Evolutionary conservation across 2,888 invertebrate species (phyloP).

Genomic region (Argyresthia albistria): DNA sequence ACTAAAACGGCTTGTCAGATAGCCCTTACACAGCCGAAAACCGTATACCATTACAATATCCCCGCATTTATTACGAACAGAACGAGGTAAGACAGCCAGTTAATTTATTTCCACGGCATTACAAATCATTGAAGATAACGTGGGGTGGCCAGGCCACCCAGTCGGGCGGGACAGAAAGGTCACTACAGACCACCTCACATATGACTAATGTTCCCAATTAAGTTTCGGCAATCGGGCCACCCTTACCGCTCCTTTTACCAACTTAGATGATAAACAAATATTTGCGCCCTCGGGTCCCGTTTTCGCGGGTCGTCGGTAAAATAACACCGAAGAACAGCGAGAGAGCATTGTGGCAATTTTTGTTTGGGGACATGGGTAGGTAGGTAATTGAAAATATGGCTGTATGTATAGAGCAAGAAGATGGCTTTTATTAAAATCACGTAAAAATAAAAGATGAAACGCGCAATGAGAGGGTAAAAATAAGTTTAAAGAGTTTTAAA

Average conservation of each 20-base stretch:
- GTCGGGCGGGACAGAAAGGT: neutral
- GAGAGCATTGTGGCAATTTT: neutral
- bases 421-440: no score
- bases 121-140: conserved; percentile 60
- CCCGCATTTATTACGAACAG: no score
- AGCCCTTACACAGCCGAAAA: no score
- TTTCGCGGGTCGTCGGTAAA: conserved; percentile 7
- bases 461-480: no score
- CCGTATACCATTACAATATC: no score
- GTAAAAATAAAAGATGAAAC: no score
- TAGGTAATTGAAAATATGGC: conserved; percentile 1
- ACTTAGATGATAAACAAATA: conserved; percentile 39
- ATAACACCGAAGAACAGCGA: neutral
- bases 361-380: conserved; percentile 83
- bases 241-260: conserved; percentile 15
- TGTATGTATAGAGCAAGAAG: neutral
- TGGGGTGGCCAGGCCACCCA: conserved; percentile 27
- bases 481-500: no score
- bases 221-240: conserved; percentile 34
- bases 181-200: conserved; percentile 10
- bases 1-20: no score
- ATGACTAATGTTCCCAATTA: conserved; percentile 64
- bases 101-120: conserved; percentile 37
- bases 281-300: conserved; percentile 22
- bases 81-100: conserved; percentile 9